Evolutionary conservation across 2,113 vertebrate genomes (phyloP).

Genomic region (Hiodon alosoides): DNA sequence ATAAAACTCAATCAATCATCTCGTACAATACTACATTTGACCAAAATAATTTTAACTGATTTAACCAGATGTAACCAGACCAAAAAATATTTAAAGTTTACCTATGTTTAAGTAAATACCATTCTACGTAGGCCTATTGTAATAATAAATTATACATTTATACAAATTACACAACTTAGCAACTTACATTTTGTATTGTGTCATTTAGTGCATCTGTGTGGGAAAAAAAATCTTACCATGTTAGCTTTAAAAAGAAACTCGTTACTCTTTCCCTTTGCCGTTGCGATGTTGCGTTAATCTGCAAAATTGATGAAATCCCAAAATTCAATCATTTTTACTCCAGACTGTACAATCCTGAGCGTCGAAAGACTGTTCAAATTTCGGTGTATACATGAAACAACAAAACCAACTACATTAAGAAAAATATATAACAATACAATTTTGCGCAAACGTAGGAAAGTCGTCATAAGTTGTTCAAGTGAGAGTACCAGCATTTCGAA

Average conservation of each 20-base stretch:
- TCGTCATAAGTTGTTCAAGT: conserved; percentile 30
- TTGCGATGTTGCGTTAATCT: neutral
- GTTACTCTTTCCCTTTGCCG: neutral
- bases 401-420: no score
- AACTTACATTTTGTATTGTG: neutral
- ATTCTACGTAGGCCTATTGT: neutral
- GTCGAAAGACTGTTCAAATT: no score
- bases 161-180: neutral
- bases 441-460: conserved; percentile 9
- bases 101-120: no score
- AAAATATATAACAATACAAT: neutral
- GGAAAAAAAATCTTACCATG: conserved; percentile 1
- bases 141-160: neutral
- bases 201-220: neutral
- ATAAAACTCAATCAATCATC: neutral
- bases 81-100: no score
- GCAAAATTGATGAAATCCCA: neutral
- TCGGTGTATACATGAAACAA: no score
- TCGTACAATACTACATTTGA: no score
- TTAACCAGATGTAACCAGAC: no score
- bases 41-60: no score
- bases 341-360: no score
- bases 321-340: neutral
- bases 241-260: neutral
- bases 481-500: conserved; percentile 22